Conservation (phyloP, 2,888 invertebrate genomes). For the Dryobotodes eremita region DNA sequence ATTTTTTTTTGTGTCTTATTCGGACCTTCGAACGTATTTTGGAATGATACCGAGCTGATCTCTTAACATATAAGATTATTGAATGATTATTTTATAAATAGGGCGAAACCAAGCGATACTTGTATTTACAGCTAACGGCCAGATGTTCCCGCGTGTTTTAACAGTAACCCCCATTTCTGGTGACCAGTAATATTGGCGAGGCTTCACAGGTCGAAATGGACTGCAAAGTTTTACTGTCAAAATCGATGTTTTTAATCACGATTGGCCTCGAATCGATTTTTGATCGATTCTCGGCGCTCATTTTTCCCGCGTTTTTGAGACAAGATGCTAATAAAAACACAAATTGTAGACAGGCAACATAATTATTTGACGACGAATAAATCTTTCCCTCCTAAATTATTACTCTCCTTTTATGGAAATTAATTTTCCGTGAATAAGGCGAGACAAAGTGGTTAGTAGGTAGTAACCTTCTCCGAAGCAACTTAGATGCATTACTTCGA, state of each 20-base stretch:
- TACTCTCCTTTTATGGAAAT: not conserved
- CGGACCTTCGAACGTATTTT: constrained; percentile 81
- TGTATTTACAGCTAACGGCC: constrained; percentile 79
- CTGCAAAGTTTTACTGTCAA: constrained; percentile 42
- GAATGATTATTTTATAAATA: constrained; percentile 69
- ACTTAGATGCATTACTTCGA: constrained; percentile 55
- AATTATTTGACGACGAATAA: no score
- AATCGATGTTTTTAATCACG: constrained; percentile 53
- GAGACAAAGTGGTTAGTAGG: constrained; percentile 6
- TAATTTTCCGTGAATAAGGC: not conserved
- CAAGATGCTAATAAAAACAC: no score
- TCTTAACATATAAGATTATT: constrained; percentile 67
- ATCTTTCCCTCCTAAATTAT: not conserved
- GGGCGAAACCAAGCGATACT: constrained; percentile 73
- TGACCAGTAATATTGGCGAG: constrained; percentile 6
- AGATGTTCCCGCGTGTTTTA: constrained; percentile 66
- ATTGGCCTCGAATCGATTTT: constrained; percentile 62
- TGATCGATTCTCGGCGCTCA: constrained; percentile 27
- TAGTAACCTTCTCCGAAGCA: not conserved
- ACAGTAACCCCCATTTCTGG: constrained; percentile 37
- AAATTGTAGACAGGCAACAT: no score
- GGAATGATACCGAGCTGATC: constrained; percentile 90
- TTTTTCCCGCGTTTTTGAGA: constrained; percentile 49
- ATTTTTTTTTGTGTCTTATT: constrained; percentile 75
- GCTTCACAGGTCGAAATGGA: constrained; percentile 26